Evolutionary conservation across 2,797 vertebrate genomes (phyloP).

Genomic region (Pseudopleuronectes americanus): DNA sequence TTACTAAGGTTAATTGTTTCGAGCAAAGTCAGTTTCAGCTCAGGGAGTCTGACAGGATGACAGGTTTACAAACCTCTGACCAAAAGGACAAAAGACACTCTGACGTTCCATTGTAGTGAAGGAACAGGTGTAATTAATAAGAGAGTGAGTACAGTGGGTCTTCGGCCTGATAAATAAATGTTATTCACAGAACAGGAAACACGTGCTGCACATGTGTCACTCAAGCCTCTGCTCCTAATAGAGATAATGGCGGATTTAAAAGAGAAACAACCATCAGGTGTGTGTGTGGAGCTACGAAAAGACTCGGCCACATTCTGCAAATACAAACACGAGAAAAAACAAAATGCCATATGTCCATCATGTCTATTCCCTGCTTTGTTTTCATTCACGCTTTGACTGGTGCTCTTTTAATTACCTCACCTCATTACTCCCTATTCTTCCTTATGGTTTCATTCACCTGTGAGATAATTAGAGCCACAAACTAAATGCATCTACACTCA

Average conservation of each 20-base stretch:
- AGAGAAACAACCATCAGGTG: no score
- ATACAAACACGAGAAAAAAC: background rate
- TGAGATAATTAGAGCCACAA: background rate
- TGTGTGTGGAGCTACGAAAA: no score
- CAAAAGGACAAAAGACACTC: no score
- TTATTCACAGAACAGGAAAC: no score
- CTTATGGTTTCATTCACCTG: background rate
- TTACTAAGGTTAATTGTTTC: background rate
- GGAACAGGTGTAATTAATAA: no score
- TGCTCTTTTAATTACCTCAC: background rate
- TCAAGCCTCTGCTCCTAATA: background rate
- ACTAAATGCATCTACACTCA: background rate
- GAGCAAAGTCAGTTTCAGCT: no score
- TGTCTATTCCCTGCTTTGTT: background rate
- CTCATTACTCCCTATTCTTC: background rate
- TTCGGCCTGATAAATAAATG: no score
- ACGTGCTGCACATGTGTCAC: background rate
- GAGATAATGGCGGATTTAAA: background rate
- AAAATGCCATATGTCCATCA: background rate
- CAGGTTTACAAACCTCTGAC: no score
- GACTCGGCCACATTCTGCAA: no score
- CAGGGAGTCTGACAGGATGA: no score
- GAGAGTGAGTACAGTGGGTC: no score
- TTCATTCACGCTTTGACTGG: background rate
- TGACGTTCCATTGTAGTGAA: no score